Evolutionary conservation across 2,113 vertebrate genomes (phyloP), one percentile per base, ranked within the genome.

Genomic region (Oxyruncus cristatus): DNA sequence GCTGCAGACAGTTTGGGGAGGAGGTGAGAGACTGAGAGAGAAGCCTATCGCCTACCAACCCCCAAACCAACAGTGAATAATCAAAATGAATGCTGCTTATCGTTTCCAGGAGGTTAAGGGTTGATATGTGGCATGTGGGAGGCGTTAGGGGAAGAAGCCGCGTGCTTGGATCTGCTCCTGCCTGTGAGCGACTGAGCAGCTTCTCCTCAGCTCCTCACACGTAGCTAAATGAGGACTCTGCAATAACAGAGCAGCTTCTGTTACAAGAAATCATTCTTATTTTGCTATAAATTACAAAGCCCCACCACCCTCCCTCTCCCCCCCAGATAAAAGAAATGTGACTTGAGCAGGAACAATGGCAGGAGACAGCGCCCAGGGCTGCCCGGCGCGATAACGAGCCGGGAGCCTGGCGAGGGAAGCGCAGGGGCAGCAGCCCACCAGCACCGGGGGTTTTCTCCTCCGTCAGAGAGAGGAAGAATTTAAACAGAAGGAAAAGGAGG

Each of bases 321-420:
- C 33, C 21, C 11, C 23, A 27, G 17, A 50, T 55, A 37, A n/a
- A 37, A 44, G 65, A 41, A 52, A 4, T 20, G 71, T 56, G 96
- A 30, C 56, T 91, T 15, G 37, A 76, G 88, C 56, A 49, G 37
- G 82, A 97, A 97, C 95, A 96, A 95, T 97, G 65, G 32, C 96
- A 95, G 96, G 95, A 97, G 96, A 58, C 93, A 61, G 93, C 23
- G 4, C 55, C 26, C 7, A 27, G 90, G 50, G 80, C 96, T 95
- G 94, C 87, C 35, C 5, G 3, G 61, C 0, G 63, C 3, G 96
- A 93, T 96, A 96, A 90, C 53, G 3, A 65, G 76, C 53, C 50
- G 5, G n/a, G 92, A 52, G 42, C 87, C 78, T 74, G 28, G 87
- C 10, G 1, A 3, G 88, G 95, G 92, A 71, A 72, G 68, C 49